Base-by-base conservation (phyloP, 1,140 invertebrate genomes). In the Schlechtendalia chinensis region DNA sequence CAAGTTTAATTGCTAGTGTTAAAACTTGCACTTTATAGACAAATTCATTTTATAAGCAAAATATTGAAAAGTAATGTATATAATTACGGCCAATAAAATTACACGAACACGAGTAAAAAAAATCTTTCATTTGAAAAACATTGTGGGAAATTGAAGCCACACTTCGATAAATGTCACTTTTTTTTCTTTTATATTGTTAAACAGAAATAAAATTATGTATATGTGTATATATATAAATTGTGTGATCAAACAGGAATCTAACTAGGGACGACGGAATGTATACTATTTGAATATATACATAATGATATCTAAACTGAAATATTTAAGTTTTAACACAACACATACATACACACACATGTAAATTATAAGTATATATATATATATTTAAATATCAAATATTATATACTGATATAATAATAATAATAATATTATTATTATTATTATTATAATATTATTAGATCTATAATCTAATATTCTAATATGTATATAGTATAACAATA, bases 1-100 rank as follows among this genome's bases (percentile, higher is more conserved):
- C 47, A 17, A 47, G 39, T 69, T 24, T 67, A 67, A 69, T 69
- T 69, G 24, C 67, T n/a, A 24, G 17, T 69, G 67, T 69, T 69
- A 50, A 69, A 39, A 50, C 22, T 24, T 24, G n/a, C 12, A 17
- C 22, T 50, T 39, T 50, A 16, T 10, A 16, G 45, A 50, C 45
- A 50, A 69, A 69, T 69, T 69, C 16, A 24, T 50, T 69, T 50
- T 27, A 19, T 17, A 24, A 50, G 0, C 67, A 50, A 69, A 24
- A 50, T 69, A 47, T 69, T 69, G n/a, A 67, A 67, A 8, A 50
- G 14, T 69, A 27, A 50, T 24, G 6, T 17, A 24, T 27, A 50
- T 69, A 27, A 69, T 67, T 63, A 63, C 27, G 29, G 8, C 27
- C 16, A 69, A 24, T 47, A 24, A 69, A 50, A 69, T 69, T 69